Evolutionary conservation across 1,140 invertebrate species (phyloP), one percentile per base, ranked within the genome.

Genomic region (Trachelipus rathkii): DNA sequence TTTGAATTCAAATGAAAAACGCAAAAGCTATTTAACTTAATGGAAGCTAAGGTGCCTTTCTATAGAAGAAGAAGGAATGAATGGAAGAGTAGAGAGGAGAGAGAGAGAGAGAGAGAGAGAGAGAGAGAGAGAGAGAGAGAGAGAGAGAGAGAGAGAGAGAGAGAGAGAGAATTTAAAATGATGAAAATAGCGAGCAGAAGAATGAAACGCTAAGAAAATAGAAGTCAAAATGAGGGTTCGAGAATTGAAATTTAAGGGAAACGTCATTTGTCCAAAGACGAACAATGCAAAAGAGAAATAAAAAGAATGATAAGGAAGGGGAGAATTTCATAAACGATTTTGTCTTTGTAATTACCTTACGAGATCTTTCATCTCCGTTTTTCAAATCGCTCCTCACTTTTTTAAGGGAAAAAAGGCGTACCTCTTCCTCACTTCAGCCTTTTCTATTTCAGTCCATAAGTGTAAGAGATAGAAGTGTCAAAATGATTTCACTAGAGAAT

Each of bases 311-410:
- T 15, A 60, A 19, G 50, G 19, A 60, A 60, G 50, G 50, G 50
- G 50, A 60, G 50, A 60, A 60, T 60, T 60, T 60, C 50, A 60
- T 60, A 60, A 60, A 60, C 50, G 50, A 60, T 60, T 60, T 60
- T 60, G 50, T 60, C 50, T 60, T 60, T 60, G 50, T 60, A 60
- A 60, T 60, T 60, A 60, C 50, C 50, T 60, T 60, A 60, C 50
- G 50, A 60, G 50, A 60, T 60, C 50, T 19, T 60, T 60, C 50
- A 60, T 60, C 50, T 60, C 11, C 50, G 50, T 60, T 60, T 60
- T 60, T 60, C 19, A 60, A 60, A 60, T 60, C 50, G 50, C 50
- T 60, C 11, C 50, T 60, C 11, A 13, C 11, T 15, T 60, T 60
- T 19, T 60, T 19, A 15, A 13, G 50, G 19, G 11, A 19, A 60